Evolutionary conservation across 2,113 vertebrate species (phyloP).

Genomic region (Cyprinus carpio): DNA sequence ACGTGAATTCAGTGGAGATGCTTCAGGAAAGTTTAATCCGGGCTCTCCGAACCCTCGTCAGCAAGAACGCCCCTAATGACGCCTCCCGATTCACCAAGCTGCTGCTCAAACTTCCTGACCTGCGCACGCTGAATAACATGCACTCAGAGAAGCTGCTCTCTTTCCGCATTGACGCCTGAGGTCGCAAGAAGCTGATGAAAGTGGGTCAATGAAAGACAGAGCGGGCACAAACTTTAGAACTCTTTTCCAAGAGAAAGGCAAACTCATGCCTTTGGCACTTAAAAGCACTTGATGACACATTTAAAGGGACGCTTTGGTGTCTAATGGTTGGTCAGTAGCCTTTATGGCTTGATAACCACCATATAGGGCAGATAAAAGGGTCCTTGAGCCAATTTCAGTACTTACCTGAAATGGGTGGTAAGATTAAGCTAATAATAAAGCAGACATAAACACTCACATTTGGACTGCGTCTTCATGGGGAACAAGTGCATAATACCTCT

Average conservation of each 20-base stretch:
- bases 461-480: constrained; percentile 8
- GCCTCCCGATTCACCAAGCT: constrained; percentile 90
- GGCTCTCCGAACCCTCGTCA: constrained; percentile 82
- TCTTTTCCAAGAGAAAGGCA: constrained; percentile 14
- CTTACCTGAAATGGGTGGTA: constrained; percentile 22
- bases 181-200: neutral
- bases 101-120: constrained; percentile 89
- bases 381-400: neutral
- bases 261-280: constrained; percentile 19
- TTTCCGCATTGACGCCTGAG: constrained; percentile 85
- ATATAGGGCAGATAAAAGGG: neutral
- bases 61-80: constrained; percentile 80
- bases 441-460: neutral
- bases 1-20: constrained; percentile 85
- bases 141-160: constrained; percentile 94
- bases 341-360: neutral
- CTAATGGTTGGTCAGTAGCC: neutral
- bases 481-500: constrained; percentile 28
- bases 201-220: neutral
- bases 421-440: neutral
- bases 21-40: constrained; percentile 91
- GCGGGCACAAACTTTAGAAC: neutral
- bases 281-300: constrained; percentile 22
- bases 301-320: constrained; percentile 40
- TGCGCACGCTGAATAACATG: constrained; percentile 93